These are phyloP conservation scores for Drosophila pruinosa DNA, from an alignment of 1,140 invertebrate species.

Conservation along the genomic window DNA sequence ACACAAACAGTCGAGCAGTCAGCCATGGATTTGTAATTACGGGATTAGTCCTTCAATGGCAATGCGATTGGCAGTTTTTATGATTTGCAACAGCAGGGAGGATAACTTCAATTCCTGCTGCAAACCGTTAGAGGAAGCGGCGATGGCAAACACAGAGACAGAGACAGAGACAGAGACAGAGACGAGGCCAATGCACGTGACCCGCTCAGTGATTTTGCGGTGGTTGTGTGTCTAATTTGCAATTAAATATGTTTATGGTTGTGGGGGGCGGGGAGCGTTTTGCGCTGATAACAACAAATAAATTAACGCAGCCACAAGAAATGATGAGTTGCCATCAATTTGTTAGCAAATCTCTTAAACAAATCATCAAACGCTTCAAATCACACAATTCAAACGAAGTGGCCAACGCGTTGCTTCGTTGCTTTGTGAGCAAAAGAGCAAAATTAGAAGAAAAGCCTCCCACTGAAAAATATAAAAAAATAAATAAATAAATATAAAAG, in stretches of 20 bases:
- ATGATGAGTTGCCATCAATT: constrained; percentile 59
- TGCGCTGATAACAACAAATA: constrained; percentile 18
- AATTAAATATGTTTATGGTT: constrained; percentile 65
- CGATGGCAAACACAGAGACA: too few relatives aligned
- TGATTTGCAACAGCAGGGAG: constrained; percentile 28
- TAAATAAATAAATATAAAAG: constrained; percentile 28
- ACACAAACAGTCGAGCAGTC: constrained; percentile 32
- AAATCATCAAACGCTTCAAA: constrained; percentile 69
- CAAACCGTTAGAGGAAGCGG: not conserved
- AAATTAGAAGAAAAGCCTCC: not conserved
- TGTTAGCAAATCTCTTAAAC: constrained; percentile 68
- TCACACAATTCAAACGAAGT: constrained; percentile 68
- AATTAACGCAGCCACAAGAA: constrained; percentile 23
- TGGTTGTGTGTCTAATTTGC: constrained; percentile 54
- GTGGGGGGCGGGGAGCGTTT: too few relatives aligned
- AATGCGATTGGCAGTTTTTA: constrained; percentile 64
- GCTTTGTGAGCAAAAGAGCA: constrained; percentile 1
- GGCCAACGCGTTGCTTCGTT: not conserved
- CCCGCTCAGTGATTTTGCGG: constrained; percentile 10
- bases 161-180: too few relatives aligned
- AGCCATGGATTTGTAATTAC: constrained; percentile 73
- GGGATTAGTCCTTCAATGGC: constrained; percentile 59
- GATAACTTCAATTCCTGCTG: not conserved
- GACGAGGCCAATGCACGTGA: constrained; percentile 44
- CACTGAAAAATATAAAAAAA: constrained; percentile 7